phyloP scores from a whole-genome alignment of 2,113 vertebrate species.

The Trogon melanurus region DNA sequence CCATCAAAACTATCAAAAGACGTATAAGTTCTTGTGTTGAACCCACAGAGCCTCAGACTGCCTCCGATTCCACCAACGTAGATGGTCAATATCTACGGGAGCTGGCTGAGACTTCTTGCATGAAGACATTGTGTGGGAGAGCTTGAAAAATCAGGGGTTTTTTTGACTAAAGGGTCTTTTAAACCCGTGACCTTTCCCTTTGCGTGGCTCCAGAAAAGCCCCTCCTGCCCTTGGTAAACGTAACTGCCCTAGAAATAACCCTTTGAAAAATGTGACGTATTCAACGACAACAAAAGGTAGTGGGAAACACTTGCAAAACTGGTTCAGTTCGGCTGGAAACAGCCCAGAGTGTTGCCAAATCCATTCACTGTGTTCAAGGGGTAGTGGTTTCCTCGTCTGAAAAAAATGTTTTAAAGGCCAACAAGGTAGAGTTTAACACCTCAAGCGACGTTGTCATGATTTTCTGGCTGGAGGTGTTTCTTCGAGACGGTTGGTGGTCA shows the following conservation, averaged over 20 bases:
- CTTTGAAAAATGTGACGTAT: background rate
- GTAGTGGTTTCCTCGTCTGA: background rate
- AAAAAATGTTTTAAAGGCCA: background rate
- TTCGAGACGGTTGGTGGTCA: background rate
- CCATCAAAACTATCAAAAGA: background rate
- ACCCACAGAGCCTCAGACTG: fast-evolving
- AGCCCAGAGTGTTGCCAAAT: background rate
- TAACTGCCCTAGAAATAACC: background rate
- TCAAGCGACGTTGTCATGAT: fast-evolving
- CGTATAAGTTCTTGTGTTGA: background rate
- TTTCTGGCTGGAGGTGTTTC: background rate
- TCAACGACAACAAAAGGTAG: background rate
- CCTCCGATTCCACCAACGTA: background rate
- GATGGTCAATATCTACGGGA: background rate
- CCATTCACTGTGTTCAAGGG: fast-evolving
- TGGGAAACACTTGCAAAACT: background rate
- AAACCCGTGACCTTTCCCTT: background rate
- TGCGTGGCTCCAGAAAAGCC: background rate
- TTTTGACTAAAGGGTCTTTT: background rate
- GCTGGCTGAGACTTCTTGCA: background rate
- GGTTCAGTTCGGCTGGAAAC: background rate
- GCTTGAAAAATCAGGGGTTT: background rate
- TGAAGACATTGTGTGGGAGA: background rate
- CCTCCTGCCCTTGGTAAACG: background rate
- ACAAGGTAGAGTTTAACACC: background rate